phyloP scores from a whole-genome alignment of 2,888 invertebrate species.

The Colostygia pectinataria region DNA sequence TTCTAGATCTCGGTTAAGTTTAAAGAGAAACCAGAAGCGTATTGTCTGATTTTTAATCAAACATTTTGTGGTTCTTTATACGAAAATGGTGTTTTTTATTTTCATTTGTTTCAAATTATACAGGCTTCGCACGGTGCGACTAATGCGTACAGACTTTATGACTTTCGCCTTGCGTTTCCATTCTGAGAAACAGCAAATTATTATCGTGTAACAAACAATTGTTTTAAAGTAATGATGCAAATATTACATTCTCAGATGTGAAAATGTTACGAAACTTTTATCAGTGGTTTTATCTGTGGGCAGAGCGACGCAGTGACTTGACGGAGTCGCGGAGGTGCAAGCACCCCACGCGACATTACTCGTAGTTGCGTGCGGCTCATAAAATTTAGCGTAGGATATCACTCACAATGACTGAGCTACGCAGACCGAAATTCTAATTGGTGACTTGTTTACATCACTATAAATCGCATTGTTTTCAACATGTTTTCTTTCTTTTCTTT shows the following conservation, averaged over 20 bases:
- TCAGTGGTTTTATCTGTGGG: slow-evolving; percentile 44
- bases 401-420: slow-evolving; percentile 40
- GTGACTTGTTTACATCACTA: slow-evolving; percentile 1
- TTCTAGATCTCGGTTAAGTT: too few species aligned
- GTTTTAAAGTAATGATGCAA: slow-evolving; percentile 30
- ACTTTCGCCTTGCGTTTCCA: slow-evolving; percentile 41
- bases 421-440: slow-evolving; percentile 7
- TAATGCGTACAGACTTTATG: slow-evolving; percentile 50
- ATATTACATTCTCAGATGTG: slow-evolving; percentile 27
- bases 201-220: slow-evolving; percentile 25
- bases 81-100: too few species aligned
- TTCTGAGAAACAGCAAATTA: slow-evolving; percentile 39
- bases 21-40: too few species aligned
- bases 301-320: slow-evolving; percentile 42
- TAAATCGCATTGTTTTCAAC: too few species aligned
- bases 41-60: too few species aligned
- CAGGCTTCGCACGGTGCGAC: slow-evolving; percentile 35
- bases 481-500: too few species aligned
- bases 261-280: slow-evolving; percentile 33
- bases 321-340: slow-evolving; percentile 43
- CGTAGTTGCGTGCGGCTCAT: too few species aligned
- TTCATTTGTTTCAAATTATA: too few species aligned
- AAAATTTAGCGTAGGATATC: slow-evolving; percentile 47
- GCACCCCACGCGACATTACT: slow-evolving; percentile 51
- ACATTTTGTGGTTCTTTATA: too few species aligned